phyloP scores from a whole-genome alignment of 2,888 invertebrate species.

The Myopa tessellatipennis region DNA sequence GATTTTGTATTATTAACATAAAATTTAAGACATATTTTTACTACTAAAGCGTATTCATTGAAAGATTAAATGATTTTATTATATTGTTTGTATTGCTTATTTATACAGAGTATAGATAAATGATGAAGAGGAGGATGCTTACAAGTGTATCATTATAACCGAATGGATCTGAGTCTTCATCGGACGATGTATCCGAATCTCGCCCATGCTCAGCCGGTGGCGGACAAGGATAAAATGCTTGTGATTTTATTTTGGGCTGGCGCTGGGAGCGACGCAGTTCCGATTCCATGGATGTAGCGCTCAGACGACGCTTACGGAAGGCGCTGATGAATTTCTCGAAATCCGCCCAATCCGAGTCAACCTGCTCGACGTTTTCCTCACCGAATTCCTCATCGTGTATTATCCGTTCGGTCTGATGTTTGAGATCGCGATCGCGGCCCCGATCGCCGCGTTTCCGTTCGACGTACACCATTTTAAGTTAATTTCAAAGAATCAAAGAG shows the following conservation, averaged over 20 bases:
- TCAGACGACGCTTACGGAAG: conserved; percentile 63
- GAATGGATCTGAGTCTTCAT: conserved; percentile 66
- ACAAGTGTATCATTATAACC: conserved; percentile 67
- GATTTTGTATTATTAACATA: no score
- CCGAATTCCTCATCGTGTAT: conserved; percentile 68
- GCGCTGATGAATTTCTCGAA: conserved; percentile 66
- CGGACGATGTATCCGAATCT: conserved; percentile 63
- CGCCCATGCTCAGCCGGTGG: conserved; percentile 64
- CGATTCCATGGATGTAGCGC: conserved; percentile 64
- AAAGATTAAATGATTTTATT: no score
- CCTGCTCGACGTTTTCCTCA: conserved; percentile 66
- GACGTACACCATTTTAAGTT: conserved; percentile 53
- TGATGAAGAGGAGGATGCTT: conserved; percentile 53
- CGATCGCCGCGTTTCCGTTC: conserved; percentile 48
- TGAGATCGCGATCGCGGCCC: conserved; percentile 50
- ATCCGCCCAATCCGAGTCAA: conserved; percentile 68
- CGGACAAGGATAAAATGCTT: conserved; percentile 67
- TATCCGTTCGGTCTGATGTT: conserved; percentile 56
- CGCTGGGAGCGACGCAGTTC: conserved; percentile 61
- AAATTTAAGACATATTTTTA: no score
- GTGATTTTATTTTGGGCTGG: conserved; percentile 62
- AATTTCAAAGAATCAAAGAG: background rate
- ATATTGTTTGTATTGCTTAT: no score
- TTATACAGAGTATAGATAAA: no score
- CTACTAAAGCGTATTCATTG: no score